phyloP scores from a whole-genome alignment of 2,888 invertebrate genomes.

The Plagodis pulveraria region DNA sequence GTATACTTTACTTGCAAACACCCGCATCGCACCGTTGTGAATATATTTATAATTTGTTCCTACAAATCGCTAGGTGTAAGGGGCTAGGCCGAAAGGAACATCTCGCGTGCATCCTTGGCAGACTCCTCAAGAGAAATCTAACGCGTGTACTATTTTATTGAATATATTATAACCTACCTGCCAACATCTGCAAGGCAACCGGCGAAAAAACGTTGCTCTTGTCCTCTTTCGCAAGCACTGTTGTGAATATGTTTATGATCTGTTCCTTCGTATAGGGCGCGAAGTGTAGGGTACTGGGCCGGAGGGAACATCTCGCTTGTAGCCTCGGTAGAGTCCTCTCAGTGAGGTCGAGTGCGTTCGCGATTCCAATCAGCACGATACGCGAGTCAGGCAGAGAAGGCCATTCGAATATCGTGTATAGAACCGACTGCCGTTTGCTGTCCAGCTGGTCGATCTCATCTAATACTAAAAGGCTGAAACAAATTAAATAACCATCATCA shows the following conservation, averaged over 20 bases:
- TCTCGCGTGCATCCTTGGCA: too few relatives aligned
- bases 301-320: constrained; percentile 89
- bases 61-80: too few relatives aligned
- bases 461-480: constrained; percentile 90
- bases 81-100: too few relatives aligned
- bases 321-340: constrained; percentile 95
- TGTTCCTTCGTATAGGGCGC: constrained; percentile 96
- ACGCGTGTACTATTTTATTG: too few relatives aligned
- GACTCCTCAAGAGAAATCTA: too few relatives aligned
- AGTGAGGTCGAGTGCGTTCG: constrained; percentile 97
- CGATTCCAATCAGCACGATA: constrained; percentile 94
- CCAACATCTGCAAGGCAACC: constrained; percentile 95
- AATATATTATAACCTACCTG: constrained; percentile 82
- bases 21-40: too few relatives aligned
- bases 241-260: constrained; percentile 93
- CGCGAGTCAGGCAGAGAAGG: constrained; percentile 88
- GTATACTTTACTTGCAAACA: too few relatives aligned
- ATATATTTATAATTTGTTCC: too few relatives aligned
- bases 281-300: constrained; percentile 94
- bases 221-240: constrained; percentile 89
- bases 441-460: constrained; percentile 98
- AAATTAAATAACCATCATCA: constrained; percentile 12
- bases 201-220: constrained; percentile 90
- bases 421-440: constrained; percentile 91
- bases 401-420: constrained; percentile 98